Evolutionary conservation across 2,888 invertebrate species (phyloP), one percentile per base, ranked within the genome.

Genomic region (Leptopterna dolabrata): DNA sequence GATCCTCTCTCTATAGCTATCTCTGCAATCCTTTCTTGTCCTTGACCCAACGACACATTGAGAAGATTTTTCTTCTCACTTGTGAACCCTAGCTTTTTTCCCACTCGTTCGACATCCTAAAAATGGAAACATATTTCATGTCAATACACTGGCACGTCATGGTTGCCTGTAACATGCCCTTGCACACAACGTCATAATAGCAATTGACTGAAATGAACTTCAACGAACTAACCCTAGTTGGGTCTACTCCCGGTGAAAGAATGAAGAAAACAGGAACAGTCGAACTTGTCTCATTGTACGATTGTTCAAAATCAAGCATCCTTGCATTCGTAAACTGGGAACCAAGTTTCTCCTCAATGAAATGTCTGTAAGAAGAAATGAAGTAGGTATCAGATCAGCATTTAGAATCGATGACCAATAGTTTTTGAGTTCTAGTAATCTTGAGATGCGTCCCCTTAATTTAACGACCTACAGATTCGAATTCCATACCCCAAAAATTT

Each of bases 211-310:
- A n/a, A n/a, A n/a, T n/a, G n/a, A n/a, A n/a, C n/a, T 51, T n/a
- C 51, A n/a, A 51, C 16, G 24, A 1, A 19, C 80, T 87, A 92
- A 94, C 95, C 93, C 97, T 97, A 0, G 98, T 92, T 0, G 98
- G 98, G 92, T 98, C 97, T 0, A 98, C 98, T 76, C 98, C 98
- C 0, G 98, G 95, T 0, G 98, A 98, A 2, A 98, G 93, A 89
- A 98, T 98, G 92, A 98, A 98, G 93, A 98, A 98, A 89, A 97
- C 95, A 0, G 98, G 97, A 0, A 97, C 98, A 13, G 94, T 94
- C 3, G 95, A 93, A 89, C 95, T 96, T 47, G 96, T 95, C 92
- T 98, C 98, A 91, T 96, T 95, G 91, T 94, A 98, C 0, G 98
- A 97, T 91, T 96, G 96, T 0, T 95, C 94, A 91, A 98, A 96